Evolutionary conservation across 2,888 invertebrate genomes (phyloP).

Genomic region (Labia minor): DNA sequence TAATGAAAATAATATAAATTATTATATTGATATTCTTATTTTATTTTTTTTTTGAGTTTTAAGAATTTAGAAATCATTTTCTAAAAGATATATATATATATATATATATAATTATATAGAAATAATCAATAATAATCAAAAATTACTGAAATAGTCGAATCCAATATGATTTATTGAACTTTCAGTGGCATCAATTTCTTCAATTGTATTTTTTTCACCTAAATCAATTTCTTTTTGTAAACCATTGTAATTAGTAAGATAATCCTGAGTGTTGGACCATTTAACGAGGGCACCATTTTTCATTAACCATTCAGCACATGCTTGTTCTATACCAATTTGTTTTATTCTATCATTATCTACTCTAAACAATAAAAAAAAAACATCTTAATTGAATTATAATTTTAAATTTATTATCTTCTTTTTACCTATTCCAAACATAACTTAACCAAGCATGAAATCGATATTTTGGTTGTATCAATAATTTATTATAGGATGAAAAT

Average conservation of each 20-base stretch:
- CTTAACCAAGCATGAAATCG: no score
- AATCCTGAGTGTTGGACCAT: constrained; percentile 48
- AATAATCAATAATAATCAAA: no score
- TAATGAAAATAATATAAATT: no score
- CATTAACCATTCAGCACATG: constrained; percentile 92
- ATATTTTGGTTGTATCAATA: no score
- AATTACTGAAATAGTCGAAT: constrained; percentile 64
- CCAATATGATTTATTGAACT: constrained; percentile 75
- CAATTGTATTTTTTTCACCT: constrained; percentile 39
- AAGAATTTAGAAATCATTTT: no score
- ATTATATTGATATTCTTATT: no score
- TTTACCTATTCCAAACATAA: no score
- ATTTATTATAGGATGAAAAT: no score
- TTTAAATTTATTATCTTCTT: no score
- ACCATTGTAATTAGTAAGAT: constrained; percentile 59
- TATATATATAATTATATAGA: no score
- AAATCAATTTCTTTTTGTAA: constrained; percentile 48
- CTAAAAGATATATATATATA: no score
- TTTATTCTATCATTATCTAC: constrained; percentile 57
- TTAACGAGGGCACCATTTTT: constrained; percentile 77
- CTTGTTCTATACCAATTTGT: constrained; percentile 71
- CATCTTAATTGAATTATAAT: neutral
- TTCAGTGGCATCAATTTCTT: constrained; percentile 69
- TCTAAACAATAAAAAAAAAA: constrained; percentile 32
- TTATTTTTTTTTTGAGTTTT: no score